Evolutionary conservation across 2,797 vertebrate genomes (phyloP), one percentile per base, ranked within the genome.

Genomic region (Micrastur ruficollis): DNA sequence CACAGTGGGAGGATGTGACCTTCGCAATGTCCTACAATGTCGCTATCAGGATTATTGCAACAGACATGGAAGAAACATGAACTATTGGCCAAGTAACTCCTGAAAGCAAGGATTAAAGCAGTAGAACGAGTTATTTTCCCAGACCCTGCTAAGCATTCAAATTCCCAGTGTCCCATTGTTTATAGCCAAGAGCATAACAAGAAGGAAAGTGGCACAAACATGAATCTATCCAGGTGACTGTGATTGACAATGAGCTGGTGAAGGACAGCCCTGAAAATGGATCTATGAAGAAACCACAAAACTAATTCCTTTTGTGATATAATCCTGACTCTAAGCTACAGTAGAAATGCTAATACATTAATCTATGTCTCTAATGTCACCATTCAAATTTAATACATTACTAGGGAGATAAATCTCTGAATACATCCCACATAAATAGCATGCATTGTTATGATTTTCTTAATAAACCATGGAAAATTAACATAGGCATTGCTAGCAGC

Each of bases 401-500:
- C 92, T 55, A 56, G 90, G 85, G 95, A 97, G 96, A 98, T 97
- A 97, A 98, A 98, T 97, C 93, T 97, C 93, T 94, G 89, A 96
- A 90, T 94, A 93, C 53, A 50, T 76, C 71, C 79, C 59, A 38
- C 81, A 96, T 97, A 97, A 98, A 96, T 91, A 96, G 76, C 27
- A 2, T 34, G 31, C 61, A 91, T 94, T 96, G 85, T 97, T 96
- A 96, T 96, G 86, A 91, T 86, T 97, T 92, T 94, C 66, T 97
- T 98, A 98, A 98, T 98, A 98, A 97, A 92, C 86, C 29, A 4
- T 94, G 90, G 96, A 96, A 96, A 97, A 98, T 97, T 97, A 97
- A 84, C 79, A 93, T n/a, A 91, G 74, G 50, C 81, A 89, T 72
- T 78, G 84, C 78, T 94, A 93, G 74, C 61, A 96, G 75, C 74